These are phyloP conservation scores for Barnardius zonarius DNA, from an alignment of 2,113 vertebrate species.

Conservation along the genomic window DNA sequence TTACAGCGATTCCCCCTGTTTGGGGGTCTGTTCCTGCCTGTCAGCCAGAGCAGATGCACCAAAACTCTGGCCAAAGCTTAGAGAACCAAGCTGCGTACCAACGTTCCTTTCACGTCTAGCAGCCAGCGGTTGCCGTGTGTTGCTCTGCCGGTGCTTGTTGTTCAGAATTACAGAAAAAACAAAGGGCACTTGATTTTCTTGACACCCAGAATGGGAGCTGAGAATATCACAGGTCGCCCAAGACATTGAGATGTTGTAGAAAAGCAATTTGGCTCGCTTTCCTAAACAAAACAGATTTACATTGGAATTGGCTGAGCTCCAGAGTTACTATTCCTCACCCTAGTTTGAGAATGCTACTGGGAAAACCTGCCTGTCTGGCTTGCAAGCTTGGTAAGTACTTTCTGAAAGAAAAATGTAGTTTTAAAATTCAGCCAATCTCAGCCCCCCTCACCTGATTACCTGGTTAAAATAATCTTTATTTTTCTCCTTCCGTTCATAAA, in stretches of 20 bases:
- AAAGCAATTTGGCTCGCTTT: constrained; percentile 29
- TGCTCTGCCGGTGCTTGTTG: background rate
- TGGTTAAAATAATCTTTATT: constrained; percentile 27
- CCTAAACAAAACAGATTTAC: constrained; percentile 51
- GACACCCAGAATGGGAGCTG: background rate
- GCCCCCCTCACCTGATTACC: background rate
- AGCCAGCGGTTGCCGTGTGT: background rate
- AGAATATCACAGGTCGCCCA: background rate
- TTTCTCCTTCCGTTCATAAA: background rate
- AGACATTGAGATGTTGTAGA: constrained; percentile 22
- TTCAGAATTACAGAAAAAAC: background rate
- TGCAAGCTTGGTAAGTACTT: constrained; percentile 23
- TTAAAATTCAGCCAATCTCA: background rate
- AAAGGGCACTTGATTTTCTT: background rate
- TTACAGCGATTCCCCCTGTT: rapidly evolving
- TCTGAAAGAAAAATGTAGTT: constrained; percentile 47
- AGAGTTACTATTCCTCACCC: constrained; percentile 66
- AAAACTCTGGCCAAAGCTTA: background rate
- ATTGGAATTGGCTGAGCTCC: constrained; percentile 68
- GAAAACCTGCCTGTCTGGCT: constrained; percentile 79
- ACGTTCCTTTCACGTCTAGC: rapidly evolving
- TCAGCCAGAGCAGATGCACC: background rate
- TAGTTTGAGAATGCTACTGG: constrained; percentile 69
- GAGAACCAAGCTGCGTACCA: background rate
- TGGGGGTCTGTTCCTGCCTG: background rate